Base-by-base conservation (phyloP, 2,888 invertebrate genomes). In the Charanyca ferruginea region DNA sequence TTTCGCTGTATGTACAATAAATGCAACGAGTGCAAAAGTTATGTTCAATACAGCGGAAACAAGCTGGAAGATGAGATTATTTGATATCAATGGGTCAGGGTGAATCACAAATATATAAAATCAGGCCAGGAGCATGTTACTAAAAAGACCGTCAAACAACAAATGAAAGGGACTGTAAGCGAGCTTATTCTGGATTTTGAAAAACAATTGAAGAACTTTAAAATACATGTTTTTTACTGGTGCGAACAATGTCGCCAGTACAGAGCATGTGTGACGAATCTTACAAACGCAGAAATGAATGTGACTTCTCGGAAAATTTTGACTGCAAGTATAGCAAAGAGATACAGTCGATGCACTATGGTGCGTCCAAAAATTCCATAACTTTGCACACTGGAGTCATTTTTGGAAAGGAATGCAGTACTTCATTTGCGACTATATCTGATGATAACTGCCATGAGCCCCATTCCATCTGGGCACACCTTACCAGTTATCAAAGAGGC, bases 401-500 rank as follows among this genome's bases (percentile, higher is more conserved):
- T 53, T 53, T n/a, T 23, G 9, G 16, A n/a, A 16, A 9, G 4
- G 16, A 13, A n/a, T 6, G 41, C 3, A 6, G 23, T 22, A 9
- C 3, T 8, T 54, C 53, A 11, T 54, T 54, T 54, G 41, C 1
- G n/a, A 54, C 53, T 5, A 6, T 54, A 20, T 41, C 53, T 5
- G 53, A 54, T 18, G n/a, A n/a, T 16, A 42, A 54, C 38, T 52
- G 38, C 38, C 52, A 52, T 52, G 52, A 52, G 16, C 52, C 52
- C 22, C 38, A 38, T 8, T 11, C 53, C 11, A 54, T 54, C 7
- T 54, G 53, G 53, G 42, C 53, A 54, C 53, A 42, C 25, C 53
- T 54, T 42, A 42, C 53, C 53, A 25, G n/a, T 54, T 13, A 42
- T 54, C 6, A 54, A 25, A 13, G 8, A 11, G 11, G 53, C 42